Conservation (phyloP, 2,797 vertebrate species). For the Brotula barbata region DNA sequence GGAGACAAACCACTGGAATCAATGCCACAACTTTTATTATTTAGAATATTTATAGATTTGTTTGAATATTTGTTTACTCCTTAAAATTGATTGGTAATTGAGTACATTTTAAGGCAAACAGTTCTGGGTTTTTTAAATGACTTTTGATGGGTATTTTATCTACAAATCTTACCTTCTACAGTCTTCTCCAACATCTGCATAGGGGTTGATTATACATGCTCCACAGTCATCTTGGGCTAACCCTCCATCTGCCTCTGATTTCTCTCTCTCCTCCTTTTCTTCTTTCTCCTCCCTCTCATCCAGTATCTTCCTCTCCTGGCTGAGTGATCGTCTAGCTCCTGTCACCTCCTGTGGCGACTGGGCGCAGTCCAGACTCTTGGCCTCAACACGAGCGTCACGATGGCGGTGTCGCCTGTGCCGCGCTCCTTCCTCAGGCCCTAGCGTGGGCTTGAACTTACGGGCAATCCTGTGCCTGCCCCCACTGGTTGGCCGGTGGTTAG, state of each 20-base stretch:
- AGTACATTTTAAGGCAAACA: no score
- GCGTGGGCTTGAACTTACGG: slow-evolving; percentile 84
- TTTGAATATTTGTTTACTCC: no score
- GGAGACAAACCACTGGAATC: not conserved
- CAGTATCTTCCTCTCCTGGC: slow-evolving; percentile 81
- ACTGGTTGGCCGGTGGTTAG: slow-evolving; percentile 72
- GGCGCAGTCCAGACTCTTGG: slow-evolving; percentile 72
- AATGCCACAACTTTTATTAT: not conserved
- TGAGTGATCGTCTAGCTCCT: slow-evolving; percentile 75
- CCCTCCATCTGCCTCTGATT: slow-evolving; percentile 49
- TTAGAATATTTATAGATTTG: no score
- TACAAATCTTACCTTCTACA: slow-evolving; percentile 61
- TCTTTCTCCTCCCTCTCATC: slow-evolving; percentile 80
- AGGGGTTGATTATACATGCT: slow-evolving; percentile 66
- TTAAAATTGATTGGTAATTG: no score
- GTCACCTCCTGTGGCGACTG: slow-evolving; percentile 64
- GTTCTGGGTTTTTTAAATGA: no score
- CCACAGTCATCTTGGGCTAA: slow-evolving; percentile 55
- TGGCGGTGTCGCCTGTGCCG: slow-evolving; percentile 89
- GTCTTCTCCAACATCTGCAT: slow-evolving; percentile 70
- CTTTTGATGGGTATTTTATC: no score
- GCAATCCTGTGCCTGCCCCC: slow-evolving; percentile 82
- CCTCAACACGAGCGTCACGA: slow-evolving; percentile 81
- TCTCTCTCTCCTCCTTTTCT: slow-evolving; percentile 69
- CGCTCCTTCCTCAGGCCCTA: slow-evolving; percentile 80